Base-by-base conservation (phyloP, 2,888 invertebrate genomes). In the Parascotia fuliginaria region DNA sequence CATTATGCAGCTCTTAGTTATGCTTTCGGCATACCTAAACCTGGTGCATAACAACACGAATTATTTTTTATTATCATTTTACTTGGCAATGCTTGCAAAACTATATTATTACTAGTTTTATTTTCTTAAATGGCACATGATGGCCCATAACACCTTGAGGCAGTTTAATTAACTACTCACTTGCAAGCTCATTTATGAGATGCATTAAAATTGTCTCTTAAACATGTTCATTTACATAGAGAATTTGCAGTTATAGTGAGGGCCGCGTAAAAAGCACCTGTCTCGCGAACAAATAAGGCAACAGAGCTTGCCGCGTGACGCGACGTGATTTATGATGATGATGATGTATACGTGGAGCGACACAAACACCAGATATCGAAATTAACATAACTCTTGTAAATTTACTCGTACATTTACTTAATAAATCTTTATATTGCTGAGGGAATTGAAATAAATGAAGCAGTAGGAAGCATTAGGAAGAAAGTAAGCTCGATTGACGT, bases 281-380 rank as follows among this genome's bases (percentile, higher is more conserved):
- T 67, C 65, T 31, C 32, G 11, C 22, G 46, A 76, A 73, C 73
- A 80, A 83, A 82, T 79, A 79, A 79, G 78, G 69, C 65, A 68
- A 64, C 70, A 65, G 66, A 74, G 49, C 56, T 45, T 73, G 67
- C 71, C 70, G 72, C 65, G 65, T 75, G 80, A 77, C 78, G 77
- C 59, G 63, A 46, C 50, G 61, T 87, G 86, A 87, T 87, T 86
- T 81, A 89, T 88, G 84, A 84, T 83, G 78, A 85, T 85, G 81
- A 79, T 79, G 62, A 65, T 65, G 66, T n/a, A n/a, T 61, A 49
- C 32, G 19, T 49, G 60, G 46, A 28, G 33, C 54, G 46, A 28
- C 19, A 52, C 47, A 49, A 49, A 49, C 47, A 53, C 42, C 67
- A 66, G 71, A 79, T 74, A 77, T 47, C 33, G 22, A 22, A 15